Evolutionary conservation across 2,888 invertebrate genomes (phyloP).

Genomic region (Eupithecia abbreviata): DNA sequence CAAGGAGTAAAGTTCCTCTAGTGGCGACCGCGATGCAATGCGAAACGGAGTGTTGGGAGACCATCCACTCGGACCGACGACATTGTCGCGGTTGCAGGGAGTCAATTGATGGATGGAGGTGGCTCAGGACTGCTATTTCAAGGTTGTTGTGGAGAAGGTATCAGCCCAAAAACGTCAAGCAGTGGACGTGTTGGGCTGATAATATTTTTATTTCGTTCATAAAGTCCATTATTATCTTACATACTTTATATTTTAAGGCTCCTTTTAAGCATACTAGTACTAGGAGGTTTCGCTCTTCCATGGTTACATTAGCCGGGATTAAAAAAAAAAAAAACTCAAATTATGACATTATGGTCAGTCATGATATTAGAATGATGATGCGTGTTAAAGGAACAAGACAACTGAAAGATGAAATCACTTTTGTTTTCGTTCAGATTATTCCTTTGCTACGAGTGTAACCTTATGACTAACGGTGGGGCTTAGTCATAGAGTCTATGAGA

Average conservation of each 20-base stretch:
- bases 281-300: too few relatives aligned
- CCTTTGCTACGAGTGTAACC: background rate
- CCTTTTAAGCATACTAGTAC: too few relatives aligned
- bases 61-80: background rate
- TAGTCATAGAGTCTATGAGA: background rate
- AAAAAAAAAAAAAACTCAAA: too few relatives aligned
- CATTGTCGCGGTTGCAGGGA: background rate
- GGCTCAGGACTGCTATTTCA: background rate
- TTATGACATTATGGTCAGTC: too few relatives aligned
- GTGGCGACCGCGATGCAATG: too few relatives aligned
- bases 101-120: background rate
- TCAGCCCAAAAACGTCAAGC: background rate
- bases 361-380: background rate
- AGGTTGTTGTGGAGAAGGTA: too few relatives aligned
- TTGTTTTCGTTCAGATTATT: conserved; percentile 1
- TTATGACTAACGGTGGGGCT: background rate
- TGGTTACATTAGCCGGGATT: too few relatives aligned
- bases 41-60: background rate
- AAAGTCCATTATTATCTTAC: too few relatives aligned
- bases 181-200: background rate
- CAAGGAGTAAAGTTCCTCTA: background rate
- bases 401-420: background rate
- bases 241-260: too few relatives aligned
- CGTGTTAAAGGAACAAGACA: background rate
- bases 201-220: too few relatives aligned